Percentiles rank a stretch among this genome's conserved stretches.
These are phyloP conservation scores for Takifugu rubripes DNA, from an alignment of 2,797 vertebrate genomes.

Conservation along the genomic window DNA sequence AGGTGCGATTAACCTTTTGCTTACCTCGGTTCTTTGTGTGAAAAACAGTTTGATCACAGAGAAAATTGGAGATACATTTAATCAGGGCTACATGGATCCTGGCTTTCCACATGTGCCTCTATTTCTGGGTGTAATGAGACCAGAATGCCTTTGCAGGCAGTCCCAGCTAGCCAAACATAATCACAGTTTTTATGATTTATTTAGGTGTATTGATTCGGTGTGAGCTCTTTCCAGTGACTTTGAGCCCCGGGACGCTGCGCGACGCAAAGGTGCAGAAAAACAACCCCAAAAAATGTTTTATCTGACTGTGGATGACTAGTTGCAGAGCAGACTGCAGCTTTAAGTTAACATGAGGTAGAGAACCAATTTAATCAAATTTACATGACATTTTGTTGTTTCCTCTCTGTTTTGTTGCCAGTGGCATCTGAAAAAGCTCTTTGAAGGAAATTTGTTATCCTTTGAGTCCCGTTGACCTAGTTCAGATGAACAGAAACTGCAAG, in stretches of 20 bases:
- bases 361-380: slow-evolving; percentile 3
- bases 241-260: slow-evolving; percentile 8
- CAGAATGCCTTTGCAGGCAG: slow-evolving; percentile 25
- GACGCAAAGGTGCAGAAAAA: slow-evolving; percentile 5
- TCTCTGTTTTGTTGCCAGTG: slow-evolving; percentile 2
- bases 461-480: slow-evolving; percentile 23
- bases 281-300: slow-evolving; percentile 8
- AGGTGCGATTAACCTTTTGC: background rate
- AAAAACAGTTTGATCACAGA: slow-evolving; percentile 5
- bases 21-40: slow-evolving; percentile 6
- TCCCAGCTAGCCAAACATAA: slow-evolving; percentile 23
- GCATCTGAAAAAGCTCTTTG: slow-evolving; percentile 23
- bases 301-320: slow-evolving; percentile 20
- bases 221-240: slow-evolving; percentile 19
- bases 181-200: slow-evolving; percentile 11
- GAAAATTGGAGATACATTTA: slow-evolving; percentile 28
- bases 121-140: slow-evolving; percentile 11
- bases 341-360: background rate
- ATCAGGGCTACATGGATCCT: slow-evolving; percentile 27
- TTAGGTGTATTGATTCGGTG: slow-evolving; percentile 25
- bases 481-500: slow-evolving; percentile 22
- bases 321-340: background rate
- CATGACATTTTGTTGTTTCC: background rate
- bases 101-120: slow-evolving; percentile 13
- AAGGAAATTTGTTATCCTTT: slow-evolving; percentile 19